These are phyloP conservation scores for Ashinkailepas kermadecensis DNA, from an alignment of 2,888 invertebrate species.

Conservation along the genomic window DNA sequence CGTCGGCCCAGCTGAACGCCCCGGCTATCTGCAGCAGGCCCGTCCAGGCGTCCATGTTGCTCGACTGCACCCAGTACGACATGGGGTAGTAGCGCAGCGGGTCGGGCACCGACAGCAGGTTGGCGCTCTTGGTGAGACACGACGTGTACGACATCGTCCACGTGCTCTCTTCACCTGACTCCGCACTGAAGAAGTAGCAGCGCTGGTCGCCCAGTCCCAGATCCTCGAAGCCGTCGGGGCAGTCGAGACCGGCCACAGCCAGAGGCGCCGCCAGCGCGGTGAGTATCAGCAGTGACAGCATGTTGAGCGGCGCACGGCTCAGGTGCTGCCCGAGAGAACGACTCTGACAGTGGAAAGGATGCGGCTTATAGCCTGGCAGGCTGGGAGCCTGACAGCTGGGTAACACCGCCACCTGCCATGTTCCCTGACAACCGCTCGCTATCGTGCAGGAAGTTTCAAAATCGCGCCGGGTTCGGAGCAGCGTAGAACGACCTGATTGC, in stretches of 20 bases:
- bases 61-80: background rate
- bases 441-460: too few species aligned
- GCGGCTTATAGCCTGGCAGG: too few species aligned
- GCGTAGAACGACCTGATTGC: too few species aligned
- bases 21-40: background rate
- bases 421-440: too few species aligned
- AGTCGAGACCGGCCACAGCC: background rate
- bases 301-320: background rate
- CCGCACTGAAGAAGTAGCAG: background rate
- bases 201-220: background rate
- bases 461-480: too few species aligned
- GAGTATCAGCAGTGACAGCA: background rate
- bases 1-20: background rate
- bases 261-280: background rate
- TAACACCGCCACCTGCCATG: too few species aligned
- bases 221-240: background rate
- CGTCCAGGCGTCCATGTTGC: background rate
- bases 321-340: too few species aligned
- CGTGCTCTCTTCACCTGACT: background rate
- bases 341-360: too few species aligned
- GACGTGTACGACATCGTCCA: background rate
- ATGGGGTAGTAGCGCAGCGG: slow-evolving; percentile 11
- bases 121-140: background rate
- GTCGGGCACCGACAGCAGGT: background rate
- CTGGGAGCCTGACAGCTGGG: too few species aligned